Evolutionary conservation across 2,113 vertebrate species (phyloP).

Genomic region (Bos indicus): DNA sequence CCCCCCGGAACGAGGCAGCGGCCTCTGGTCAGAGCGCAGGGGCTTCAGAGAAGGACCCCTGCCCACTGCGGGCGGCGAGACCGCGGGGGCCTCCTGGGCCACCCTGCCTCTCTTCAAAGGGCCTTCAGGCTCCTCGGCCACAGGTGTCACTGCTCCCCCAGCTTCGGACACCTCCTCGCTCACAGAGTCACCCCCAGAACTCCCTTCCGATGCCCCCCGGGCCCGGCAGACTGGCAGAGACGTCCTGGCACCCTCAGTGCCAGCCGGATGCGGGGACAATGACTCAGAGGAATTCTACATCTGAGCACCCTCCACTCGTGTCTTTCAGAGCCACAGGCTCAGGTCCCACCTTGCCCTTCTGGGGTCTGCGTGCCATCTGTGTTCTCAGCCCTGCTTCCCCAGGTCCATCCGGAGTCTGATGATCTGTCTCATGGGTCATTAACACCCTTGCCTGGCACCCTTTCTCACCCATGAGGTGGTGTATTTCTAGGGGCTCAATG

Average conservation of each 20-base stretch:
- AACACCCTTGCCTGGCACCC: neutral
- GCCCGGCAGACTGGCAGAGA: neutral
- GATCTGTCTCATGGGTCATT: neutral
- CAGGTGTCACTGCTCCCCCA: neutral
- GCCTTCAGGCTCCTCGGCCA: slow-evolving; percentile 55
- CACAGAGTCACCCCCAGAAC: slow-evolving; percentile 35
- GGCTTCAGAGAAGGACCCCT: slow-evolving; percentile 64
- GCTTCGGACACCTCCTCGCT: neutral
- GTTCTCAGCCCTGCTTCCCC: neutral
- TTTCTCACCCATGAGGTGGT: neutral
- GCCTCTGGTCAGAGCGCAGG: slow-evolving; percentile 13
- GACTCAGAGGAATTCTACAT: slow-evolving; percentile 89
- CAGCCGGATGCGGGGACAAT: neutral
- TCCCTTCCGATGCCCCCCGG: neutral
- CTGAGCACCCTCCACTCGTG: slow-evolving; percentile 58
- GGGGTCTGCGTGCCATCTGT: neutral
- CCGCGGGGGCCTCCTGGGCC: slow-evolving; percentile 42
- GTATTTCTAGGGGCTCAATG: neutral
- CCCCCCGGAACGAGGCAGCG: slow-evolving; percentile 7
- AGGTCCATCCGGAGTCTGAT: neutral
- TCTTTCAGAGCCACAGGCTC: neutral
- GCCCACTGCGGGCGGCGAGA: slow-evolving; percentile 63
- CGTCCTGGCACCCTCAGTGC: neutral
- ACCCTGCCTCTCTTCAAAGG: slow-evolving; percentile 56
- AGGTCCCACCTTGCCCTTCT: neutral